Base-by-base conservation (phyloP, 2,888 invertebrate species). In the Andrena chrysosceles region DNA sequence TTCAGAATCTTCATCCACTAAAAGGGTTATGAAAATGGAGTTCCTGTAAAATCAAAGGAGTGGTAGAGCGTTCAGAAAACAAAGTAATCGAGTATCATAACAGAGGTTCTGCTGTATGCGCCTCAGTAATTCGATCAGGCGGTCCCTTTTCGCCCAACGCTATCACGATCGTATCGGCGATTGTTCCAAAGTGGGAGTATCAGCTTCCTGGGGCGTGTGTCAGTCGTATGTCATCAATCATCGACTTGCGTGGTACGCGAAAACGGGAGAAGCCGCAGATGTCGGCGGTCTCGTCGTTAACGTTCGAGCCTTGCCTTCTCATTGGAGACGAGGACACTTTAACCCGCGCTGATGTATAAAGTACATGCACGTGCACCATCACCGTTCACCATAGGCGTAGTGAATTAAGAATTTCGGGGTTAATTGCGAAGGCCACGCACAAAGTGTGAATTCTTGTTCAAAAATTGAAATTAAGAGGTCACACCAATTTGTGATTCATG, bases 181-280 rank as follows among this genome's bases (percentile, higher is more conserved):
- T 81, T 71, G 59, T 59, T 73, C 33, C 48, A 29, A 54, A 42
- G 20, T 68, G 68, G 35, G 74, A 35, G 68, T 76, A 76, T 81
- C 72, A 60, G 72, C 68, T 48, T 59, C 68, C 48, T n/a, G 60
- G 26, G 73, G 71, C 64, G 62, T 77, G 81, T 75, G 81, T 76
- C 86, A 59, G 76, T 62, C 73, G 70, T 60, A 29, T 67, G 81
- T 79, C 81, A 82, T 86, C 84, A 71, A 84, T 86, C 87, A 84
- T 73, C 81, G 33, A 31, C 78, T 42, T 76, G 77, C 76, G 81
- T 79, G 52, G 64, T 56, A 70, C 71, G 84, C 87, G 84, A 86
- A 86, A 84, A 86, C 78, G 48, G 75, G 77, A 81, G 85, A 78
- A 84, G 60, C 59, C 75, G 70, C 84, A 80, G 86, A 86, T 80